Evolutionary conservation across 2,113 vertebrate species (phyloP).

Genomic region (Chelonoidis abingdonii): DNA sequence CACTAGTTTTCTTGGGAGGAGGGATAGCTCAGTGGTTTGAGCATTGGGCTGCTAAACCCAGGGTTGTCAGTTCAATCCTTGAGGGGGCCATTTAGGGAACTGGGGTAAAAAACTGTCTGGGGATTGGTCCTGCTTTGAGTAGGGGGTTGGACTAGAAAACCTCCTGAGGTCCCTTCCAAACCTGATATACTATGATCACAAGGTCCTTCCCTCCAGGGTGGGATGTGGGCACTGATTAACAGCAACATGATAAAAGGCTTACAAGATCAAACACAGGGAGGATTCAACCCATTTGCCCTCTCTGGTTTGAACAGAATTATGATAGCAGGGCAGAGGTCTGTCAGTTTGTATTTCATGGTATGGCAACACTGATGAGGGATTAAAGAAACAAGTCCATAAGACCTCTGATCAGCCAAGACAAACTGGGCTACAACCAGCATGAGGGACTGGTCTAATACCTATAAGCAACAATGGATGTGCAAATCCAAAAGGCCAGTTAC

Average conservation of each 20-base stretch:
- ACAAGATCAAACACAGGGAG: not conserved
- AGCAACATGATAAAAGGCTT: not conserved
- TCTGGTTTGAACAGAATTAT: not conserved
- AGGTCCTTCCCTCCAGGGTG: rapidly evolving
- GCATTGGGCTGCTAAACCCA: too few species aligned
- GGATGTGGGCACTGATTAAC: not conserved
- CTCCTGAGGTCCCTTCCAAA: too few species aligned
- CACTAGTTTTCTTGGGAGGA: too few species aligned
- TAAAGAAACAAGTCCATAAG: not conserved
- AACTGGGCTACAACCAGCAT: not conserved
- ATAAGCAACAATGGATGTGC: not conserved
- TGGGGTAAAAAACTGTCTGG: too few species aligned
- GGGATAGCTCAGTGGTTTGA: too few species aligned
- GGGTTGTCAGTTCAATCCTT: too few species aligned
- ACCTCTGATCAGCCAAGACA: not conserved
- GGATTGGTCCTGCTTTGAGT: too few species aligned
- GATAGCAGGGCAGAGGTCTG: not conserved
- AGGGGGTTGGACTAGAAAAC: too few species aligned
- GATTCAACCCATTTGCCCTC: not conserved
- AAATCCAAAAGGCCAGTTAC: not conserved
- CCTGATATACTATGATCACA: not conserved
- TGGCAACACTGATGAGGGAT: not conserved
- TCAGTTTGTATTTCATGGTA: not conserved
- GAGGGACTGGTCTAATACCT: not conserved
- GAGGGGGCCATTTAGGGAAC: too few species aligned